A percentile compares a stretch with the other conserved stretches of the same genome.
phyloP scores from a whole-genome alignment of 37 sponge, comb jelly and placozoan genomes.

The Spongia lamella region DNA sequence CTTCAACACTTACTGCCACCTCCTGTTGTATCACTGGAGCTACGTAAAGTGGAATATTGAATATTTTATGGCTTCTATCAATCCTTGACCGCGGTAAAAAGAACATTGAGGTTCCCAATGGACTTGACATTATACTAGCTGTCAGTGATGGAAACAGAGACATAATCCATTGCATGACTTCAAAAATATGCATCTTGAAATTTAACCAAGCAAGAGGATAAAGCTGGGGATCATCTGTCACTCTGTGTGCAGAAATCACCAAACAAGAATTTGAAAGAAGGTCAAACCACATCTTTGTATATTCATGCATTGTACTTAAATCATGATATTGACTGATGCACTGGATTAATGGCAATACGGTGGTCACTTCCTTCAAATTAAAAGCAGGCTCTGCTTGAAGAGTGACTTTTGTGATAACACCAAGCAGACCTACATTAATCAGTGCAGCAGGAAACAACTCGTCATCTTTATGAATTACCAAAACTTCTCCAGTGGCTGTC shows the following conservation, averaged over 20 bases:
- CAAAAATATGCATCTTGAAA: too few species aligned
- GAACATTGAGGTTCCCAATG: slow-evolving; percentile 22
- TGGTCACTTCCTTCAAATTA: slow-evolving; percentile 37
- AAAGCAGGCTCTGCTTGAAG: slow-evolving; percentile 47
- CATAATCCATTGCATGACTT: too few species aligned
- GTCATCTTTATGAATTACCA: neutral
- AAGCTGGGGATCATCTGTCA: too few species aligned
- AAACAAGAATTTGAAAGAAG: slow-evolving; percentile 44
- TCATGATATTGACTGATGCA: slow-evolving; percentile 38
- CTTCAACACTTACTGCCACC: slow-evolving; percentile 29
- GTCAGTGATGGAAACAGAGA: neutral
- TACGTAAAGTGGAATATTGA: slow-evolving; percentile 51
- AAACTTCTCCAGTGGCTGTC: slow-evolving; percentile 49
- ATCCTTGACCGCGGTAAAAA: slow-evolving; percentile 39
- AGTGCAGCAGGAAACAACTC: slow-evolving; percentile 67
- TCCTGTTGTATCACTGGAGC: slow-evolving; percentile 40
- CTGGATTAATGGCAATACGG: slow-evolving; percentile 7
- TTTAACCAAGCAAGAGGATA: too few species aligned
- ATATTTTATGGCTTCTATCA: slow-evolving; percentile 29
- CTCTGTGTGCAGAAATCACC: neutral
- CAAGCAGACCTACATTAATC: slow-evolving; percentile 70
- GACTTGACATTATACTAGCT: slow-evolving; percentile 13
- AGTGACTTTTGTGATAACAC: slow-evolving; percentile 74
- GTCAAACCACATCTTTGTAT: slow-evolving; percentile 78
- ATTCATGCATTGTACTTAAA: slow-evolving; percentile 18